Conservation (phyloP, 2,888 invertebrate species). For the Drosophila colorata region DNA sequence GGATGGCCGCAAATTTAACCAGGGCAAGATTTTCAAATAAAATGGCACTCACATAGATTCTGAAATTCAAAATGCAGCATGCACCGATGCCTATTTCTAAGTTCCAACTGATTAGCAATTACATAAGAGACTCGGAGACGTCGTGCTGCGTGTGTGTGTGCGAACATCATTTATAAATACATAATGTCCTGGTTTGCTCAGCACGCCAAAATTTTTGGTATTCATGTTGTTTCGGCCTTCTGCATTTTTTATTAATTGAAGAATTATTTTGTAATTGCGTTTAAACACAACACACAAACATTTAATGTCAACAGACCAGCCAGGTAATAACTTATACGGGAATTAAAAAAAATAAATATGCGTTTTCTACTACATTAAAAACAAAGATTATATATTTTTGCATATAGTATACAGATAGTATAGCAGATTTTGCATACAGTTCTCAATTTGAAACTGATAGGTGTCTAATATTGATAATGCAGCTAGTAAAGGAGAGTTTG, state of each 20-base stretch:
- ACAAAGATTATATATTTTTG: neutral
- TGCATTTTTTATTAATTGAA: conserved; percentile 59
- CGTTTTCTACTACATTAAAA: conserved; percentile 37
- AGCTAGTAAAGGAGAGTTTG: too few relatives aligned
- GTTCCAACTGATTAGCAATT: conserved; percentile 66
- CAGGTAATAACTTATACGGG: conserved; percentile 68
- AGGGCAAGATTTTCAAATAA: conserved; percentile 99
- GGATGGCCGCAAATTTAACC: conserved; percentile 96
- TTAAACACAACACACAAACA: conserved; percentile 18
- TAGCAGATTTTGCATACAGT: neutral
- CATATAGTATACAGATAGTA: neutral
- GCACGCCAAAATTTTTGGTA: conserved; percentile 42
- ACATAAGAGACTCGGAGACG: conserved; percentile 46
- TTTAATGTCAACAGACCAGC: conserved; percentile 55
- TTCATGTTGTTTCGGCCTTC: conserved; percentile 47
- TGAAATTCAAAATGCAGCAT: conserved; percentile 60
- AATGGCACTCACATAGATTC: conserved; percentile 32
- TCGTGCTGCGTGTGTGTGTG: conserved; percentile 53
- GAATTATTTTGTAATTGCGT: conserved; percentile 54
- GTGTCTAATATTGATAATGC: too few relatives aligned
- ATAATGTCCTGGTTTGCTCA: conserved; percentile 53
- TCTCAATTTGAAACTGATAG: too few relatives aligned
- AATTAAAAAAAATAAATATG: conserved; percentile 49
- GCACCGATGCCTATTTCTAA: conserved; percentile 61
- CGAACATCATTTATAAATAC: conserved; percentile 39